Evolutionary conservation across 2,113 vertebrate genomes (phyloP).

Genomic region (Madoqua kirkii): DNA sequence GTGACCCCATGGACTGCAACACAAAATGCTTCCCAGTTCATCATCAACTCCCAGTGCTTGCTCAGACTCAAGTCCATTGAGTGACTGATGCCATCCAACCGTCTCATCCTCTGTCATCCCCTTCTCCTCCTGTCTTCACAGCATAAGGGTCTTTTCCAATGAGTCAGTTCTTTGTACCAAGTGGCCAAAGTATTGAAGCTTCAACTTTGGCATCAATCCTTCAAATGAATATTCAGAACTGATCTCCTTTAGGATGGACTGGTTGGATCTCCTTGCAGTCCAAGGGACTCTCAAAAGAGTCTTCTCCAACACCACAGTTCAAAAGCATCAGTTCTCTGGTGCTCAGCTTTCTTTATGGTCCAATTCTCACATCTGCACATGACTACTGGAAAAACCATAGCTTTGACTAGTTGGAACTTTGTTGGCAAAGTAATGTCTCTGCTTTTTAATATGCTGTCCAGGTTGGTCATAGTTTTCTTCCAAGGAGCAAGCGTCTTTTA

Average conservation of each 20-base stretch:
- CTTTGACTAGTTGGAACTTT: background rate
- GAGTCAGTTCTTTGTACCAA: background rate
- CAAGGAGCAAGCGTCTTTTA: background rate
- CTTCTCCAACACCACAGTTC: background rate
- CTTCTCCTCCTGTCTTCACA: background rate
- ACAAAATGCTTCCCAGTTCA: background rate
- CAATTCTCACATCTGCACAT: background rate
- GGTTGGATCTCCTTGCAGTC: background rate
- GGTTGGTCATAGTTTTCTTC: background rate
- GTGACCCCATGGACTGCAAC: fast-evolving
- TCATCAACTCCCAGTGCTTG: background rate
- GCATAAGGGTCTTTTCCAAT: background rate
- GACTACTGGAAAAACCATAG: background rate
- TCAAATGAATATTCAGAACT: background rate
- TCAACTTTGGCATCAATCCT: background rate
- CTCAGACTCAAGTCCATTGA: background rate
- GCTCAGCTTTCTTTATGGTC: background rate
- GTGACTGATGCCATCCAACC: background rate
- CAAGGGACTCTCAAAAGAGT: background rate
- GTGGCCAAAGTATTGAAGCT: background rate
- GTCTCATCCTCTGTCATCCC: background rate
- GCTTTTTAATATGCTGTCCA: background rate
- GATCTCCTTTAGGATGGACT: background rate
- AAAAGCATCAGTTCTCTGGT: background rate
- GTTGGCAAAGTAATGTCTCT: background rate